Conservation (phyloP, 2,797 vertebrate species). For the Lepidocolaptes lacrymiger region DNA sequence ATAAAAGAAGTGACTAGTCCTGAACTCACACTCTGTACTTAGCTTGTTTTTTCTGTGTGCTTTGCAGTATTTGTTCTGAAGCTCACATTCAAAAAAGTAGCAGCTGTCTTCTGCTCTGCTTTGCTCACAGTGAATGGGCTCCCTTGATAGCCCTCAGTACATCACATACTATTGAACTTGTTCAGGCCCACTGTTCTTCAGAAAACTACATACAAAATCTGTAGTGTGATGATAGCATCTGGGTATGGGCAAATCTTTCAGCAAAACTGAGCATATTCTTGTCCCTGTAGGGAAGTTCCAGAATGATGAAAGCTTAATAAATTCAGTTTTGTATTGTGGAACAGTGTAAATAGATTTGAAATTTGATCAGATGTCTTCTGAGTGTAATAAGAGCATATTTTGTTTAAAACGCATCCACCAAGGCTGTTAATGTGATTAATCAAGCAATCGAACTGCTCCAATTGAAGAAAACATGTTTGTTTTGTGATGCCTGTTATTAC, state of each 20-base stretch:
- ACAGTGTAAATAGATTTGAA: neutral
- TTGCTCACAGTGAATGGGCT: slow-evolving; percentile 10
- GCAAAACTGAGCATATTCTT: neutral
- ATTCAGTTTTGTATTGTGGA: neutral
- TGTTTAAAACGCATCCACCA: neutral
- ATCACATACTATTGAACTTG: slow-evolving; percentile 2
- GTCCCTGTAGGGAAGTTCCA: neutral
- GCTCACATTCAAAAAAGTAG: neutral
- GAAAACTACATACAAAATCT: slow-evolving; percentile 11
- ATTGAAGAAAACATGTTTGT: neutral
- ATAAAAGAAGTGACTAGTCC: slow-evolving; percentile 12
- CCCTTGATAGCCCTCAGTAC: slow-evolving; percentile 22
- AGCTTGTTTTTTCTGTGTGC: neutral
- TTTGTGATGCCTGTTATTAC: neutral
- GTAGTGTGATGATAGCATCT: neutral
- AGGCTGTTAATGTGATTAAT: neutral
- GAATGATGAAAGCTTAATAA: neutral
- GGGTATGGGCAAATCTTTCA: neutral
- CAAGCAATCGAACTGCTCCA: neutral
- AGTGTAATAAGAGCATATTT: neutral
- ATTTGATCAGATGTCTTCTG: neutral
- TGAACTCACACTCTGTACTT: slow-evolving; percentile 4
- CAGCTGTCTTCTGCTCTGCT: slow-evolving; percentile 13
- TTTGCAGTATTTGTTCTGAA: slow-evolving; percentile 1
- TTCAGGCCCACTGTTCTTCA: slow-evolving; percentile 17